phyloP scores from a whole-genome alignment of 2,797 vertebrate species.

The Gila robusta region DNA sequence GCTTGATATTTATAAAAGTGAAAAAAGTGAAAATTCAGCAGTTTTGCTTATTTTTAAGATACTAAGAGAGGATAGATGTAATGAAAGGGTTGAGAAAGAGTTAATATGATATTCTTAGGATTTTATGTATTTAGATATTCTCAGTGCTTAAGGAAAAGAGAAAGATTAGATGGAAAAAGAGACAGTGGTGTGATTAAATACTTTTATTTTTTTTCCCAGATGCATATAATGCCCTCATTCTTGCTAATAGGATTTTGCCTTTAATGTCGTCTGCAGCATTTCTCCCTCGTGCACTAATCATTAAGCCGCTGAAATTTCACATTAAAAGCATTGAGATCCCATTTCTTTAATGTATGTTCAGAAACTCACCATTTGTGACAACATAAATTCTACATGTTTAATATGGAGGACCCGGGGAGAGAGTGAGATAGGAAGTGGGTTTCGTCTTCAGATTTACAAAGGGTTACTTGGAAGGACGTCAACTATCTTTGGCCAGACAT shows the following conservation, averaged over 20 bases:
- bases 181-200: conserved; percentile 31
- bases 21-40: not conserved
- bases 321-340: conserved; percentile 31
- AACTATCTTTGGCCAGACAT: conserved; percentile 30
- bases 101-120: not conserved
- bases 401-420: not conserved
- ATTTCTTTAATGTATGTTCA: conserved; percentile 32
- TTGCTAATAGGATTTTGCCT: conserved; percentile 18
- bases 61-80: not conserved
- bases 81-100: not conserved
- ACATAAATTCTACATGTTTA: not conserved
- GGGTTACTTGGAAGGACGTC: conserved; percentile 2
- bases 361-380: not conserved
- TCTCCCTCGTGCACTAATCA: conserved; percentile 8
- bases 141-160: not conserved
- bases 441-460: conserved; percentile 18
- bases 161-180: conserved; percentile 2
- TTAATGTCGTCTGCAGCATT: conserved; percentile 22
- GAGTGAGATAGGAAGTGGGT: not conserved
- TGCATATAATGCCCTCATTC: conserved; percentile 27
- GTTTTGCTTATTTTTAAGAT: not conserved
- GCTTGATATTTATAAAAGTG: not conserved
- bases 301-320: conserved; percentile 31
- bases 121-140: not conserved
- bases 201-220: not conserved